Conservation (phyloP, 64 coral and sea anemone genomes). For the Trachythela sp. region DNA sequence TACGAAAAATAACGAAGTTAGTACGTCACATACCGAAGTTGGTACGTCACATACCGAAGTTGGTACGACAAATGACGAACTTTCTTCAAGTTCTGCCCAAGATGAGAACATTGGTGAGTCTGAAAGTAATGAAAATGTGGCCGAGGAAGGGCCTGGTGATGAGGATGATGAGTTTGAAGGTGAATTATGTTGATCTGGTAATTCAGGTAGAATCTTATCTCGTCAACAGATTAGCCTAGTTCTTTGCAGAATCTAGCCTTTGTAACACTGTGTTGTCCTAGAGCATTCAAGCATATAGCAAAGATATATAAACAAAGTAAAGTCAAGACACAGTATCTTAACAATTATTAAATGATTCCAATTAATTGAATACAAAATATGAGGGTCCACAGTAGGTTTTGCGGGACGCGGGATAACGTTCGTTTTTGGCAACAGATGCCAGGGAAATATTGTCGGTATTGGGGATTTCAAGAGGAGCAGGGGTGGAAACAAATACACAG, state of each 20-base stretch:
- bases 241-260: too few species aligned
- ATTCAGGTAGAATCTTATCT: background rate
- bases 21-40: background rate
- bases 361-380: background rate
- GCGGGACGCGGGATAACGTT: too few species aligned
- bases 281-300: too few species aligned
- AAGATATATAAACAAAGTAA: too few species aligned
- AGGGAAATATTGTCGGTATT: too few species aligned
- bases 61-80: background rate
- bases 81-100: background rate
- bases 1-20: background rate
- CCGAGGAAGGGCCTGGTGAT: background rate
- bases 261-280: too few species aligned
- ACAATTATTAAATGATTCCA: background rate
- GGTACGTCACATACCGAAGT: background rate
- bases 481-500: too few species aligned
- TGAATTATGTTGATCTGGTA: background rate
- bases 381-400: too few species aligned
- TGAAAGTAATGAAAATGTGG: background rate
- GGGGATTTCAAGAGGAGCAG: too few species aligned
- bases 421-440: too few species aligned
- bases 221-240: background rate
- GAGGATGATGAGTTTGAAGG: background rate
- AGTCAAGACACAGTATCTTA: background rate
- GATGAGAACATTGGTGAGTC: background rate